Evolutionary conservation across 2,888 invertebrate genomes (phyloP).

Genomic region (Cybosia mesomella): DNA sequence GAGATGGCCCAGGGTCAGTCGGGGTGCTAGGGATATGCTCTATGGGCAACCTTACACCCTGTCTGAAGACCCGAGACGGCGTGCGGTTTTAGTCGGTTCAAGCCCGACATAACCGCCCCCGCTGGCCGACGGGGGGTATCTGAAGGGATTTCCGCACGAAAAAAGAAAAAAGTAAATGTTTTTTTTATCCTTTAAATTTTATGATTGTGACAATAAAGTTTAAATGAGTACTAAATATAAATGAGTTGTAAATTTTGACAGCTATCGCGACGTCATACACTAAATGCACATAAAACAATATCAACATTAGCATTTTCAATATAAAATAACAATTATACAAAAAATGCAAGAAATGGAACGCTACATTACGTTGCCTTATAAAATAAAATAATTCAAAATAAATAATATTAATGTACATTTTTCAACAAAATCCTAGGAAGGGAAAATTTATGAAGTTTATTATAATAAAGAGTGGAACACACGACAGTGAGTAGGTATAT

Average conservation of each 20-base stretch:
- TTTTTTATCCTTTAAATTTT: no score
- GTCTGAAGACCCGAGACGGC: no score
- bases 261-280: conserved; percentile 38
- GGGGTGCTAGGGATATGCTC: no score
- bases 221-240: not conserved
- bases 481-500: not conserved
- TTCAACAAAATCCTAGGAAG: conserved; percentile 82
- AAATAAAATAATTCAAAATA: conserved; percentile 72
- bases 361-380: conserved; percentile 67
- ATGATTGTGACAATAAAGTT: no score
- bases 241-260: conserved; percentile 28
- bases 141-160: no score
- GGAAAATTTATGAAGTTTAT: conserved; percentile 53
- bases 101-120: no score
- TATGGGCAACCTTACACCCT: no score
- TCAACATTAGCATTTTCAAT: conserved; percentile 77
- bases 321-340: conserved; percentile 83
- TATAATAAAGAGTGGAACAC: conserved; percentile 17
- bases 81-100: no score
- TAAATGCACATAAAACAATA: conserved; percentile 65
- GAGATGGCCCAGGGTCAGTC: no score
- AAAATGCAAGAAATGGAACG: conserved; percentile 85
- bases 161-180: no score
- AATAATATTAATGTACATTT: conserved; percentile 75
- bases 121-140: no score